Evolutionary conservation across 2,888 invertebrate species (phyloP).

Genomic region (Metallyticus violacea): DNA sequence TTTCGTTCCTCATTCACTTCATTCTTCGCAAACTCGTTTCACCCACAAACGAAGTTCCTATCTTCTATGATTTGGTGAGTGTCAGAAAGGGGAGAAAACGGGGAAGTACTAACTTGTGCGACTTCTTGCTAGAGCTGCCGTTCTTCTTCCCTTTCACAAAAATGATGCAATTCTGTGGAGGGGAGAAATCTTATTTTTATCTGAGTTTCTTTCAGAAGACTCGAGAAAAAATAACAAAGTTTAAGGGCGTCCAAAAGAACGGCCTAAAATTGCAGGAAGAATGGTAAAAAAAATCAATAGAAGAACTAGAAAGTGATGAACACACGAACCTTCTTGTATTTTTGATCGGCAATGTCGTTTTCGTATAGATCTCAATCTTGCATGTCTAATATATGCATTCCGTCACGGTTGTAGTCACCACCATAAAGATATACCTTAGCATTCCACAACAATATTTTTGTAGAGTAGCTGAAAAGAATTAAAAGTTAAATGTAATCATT

Average conservation of each 20-base stretch:
- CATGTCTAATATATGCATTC: too few relatives aligned
- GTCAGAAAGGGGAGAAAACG: neutral
- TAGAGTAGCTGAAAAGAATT: too few relatives aligned
- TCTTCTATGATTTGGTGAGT: neutral
- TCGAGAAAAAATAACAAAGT: neutral
- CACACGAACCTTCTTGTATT: neutral
- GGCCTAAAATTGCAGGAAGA: neutral
- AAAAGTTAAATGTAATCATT: too few relatives aligned
- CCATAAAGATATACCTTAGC: too few relatives aligned
- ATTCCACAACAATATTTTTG: too few relatives aligned
- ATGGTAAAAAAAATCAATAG: neutral
- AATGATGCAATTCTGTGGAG: neutral
- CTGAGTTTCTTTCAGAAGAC: neutral
- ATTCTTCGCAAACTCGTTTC: neutral
- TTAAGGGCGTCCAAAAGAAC: neutral
- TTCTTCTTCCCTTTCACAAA: neutral
- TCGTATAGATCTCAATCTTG: too few relatives aligned
- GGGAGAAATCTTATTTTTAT: neutral
- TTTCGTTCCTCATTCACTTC: neutral
- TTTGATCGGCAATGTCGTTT: too few relatives aligned
- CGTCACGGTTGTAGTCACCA: too few relatives aligned
- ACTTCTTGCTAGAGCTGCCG: neutral
- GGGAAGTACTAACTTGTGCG: neutral
- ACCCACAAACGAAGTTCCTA: neutral
- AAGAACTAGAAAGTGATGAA: neutral